Evolutionary conservation across 2,888 invertebrate genomes (phyloP), one percentile per base, ranked within the genome.

Genomic region (Parasteatoda lunata): DNA sequence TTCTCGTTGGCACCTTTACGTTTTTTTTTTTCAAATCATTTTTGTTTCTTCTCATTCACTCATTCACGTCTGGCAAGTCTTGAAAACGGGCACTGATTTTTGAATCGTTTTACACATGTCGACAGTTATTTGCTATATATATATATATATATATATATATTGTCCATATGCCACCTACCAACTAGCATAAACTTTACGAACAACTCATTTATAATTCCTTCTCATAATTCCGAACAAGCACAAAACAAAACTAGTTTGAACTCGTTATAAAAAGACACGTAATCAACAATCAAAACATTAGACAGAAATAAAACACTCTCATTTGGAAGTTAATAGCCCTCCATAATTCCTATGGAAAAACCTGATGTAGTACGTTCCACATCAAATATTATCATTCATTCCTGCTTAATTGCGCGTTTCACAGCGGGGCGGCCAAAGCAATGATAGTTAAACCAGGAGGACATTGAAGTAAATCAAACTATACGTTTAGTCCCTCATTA

Each of bases 391-490:
- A 13, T 84, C 84, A 73, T 85, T 68, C 64, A 76, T 76, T 76
- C 79, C 75, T 47, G 73, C 59, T 79, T 85, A 85, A 85, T 85
- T 79, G 84, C 78, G 51, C 69, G 45, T 47, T 51, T 47, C 84
- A 49, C 84, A 69, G 70, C 79, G 70, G n/a, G 84, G 30, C 51
- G 30, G 54, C 48, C 13, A 72, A 11, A 49, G 59, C 72, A 84
- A 78, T 84, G 84, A 78, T 72, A 59, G 64, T 66, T n/a, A 47
- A 76, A 64, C 72, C 51, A 77, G 80, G 77, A 68, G 80, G 71
- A 71, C 51, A 69, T 30, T 68, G 49, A 65, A 30, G 52, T 80
- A 80, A 85, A 85, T 85, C 85, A 85, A 76, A 85, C 54, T 75
- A 30, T 51, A 47, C 13, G 3, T 13, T 4, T 7, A 7, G 54